Evolutionary conservation across 2,797 vertebrate species (phyloP).

Genomic region (Margarornis squamiger): DNA sequence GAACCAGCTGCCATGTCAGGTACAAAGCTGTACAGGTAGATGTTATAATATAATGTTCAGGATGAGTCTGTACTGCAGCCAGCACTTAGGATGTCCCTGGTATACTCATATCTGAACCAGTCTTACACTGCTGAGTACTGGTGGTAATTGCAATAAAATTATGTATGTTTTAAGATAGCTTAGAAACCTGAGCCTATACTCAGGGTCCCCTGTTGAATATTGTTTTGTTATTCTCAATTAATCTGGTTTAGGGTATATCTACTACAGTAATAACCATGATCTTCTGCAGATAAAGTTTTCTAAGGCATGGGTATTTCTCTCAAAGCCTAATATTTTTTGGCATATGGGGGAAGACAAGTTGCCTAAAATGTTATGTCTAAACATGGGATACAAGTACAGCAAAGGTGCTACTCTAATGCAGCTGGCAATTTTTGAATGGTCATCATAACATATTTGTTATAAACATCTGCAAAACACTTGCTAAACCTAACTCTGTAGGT

Average conservation of each 20-base stretch:
- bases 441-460: not conserved
- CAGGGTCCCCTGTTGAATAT: not conserved
- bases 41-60: not conserved
- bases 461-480: not conserved
- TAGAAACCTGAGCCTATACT: not conserved
- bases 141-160: not conserved
- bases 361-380: not conserved
- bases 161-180: not conserved
- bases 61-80: not conserved
- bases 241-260: not conserved
- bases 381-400: not conserved
- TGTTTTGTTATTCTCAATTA: not conserved
- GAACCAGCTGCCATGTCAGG: not conserved
- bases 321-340: not conserved
- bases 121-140: not conserved
- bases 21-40: not conserved
- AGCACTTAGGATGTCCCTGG: not conserved
- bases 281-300: not conserved
- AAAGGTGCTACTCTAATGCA: not conserved
- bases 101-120: not conserved
- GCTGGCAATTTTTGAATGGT: not conserved
- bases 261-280: not conserved
- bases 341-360: not conserved
- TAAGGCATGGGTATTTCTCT: not conserved
- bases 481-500: not conserved